phyloP scores from a whole-genome alignment of 92 coral and sea anemone species.

The Bergia puertoricense region DNA sequence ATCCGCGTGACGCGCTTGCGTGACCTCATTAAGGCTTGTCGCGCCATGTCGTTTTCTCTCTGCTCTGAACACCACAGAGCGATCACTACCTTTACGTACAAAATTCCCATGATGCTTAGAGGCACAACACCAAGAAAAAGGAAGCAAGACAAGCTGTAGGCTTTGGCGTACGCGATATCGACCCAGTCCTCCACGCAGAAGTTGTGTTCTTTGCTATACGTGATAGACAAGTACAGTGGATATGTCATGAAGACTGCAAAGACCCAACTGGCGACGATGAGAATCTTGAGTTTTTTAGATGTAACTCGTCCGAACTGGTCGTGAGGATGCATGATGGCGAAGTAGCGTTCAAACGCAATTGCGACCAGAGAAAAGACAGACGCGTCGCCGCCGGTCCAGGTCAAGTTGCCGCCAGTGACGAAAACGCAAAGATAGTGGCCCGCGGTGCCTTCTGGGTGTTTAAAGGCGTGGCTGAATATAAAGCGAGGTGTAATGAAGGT shows the following conservation, averaged over 20 bases:
- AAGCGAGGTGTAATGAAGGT: slow-evolving; percentile 38
- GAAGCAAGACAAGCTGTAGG: slow-evolving; percentile 41
- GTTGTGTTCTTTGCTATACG: slow-evolving; percentile 20
- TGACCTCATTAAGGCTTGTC: slow-evolving; percentile 53
- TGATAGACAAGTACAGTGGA: slow-evolving; percentile 27
- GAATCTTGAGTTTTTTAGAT: slow-evolving; percentile 3
- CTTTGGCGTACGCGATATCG: slow-evolving; percentile 38
- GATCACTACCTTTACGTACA: slow-evolving; percentile 13
- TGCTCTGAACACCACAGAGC: slow-evolving; percentile 12
- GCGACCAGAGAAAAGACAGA: slow-evolving; percentile 38
- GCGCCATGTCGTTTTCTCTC: slow-evolving; percentile 11
- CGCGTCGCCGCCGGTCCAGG: slow-evolving; percentile 48
- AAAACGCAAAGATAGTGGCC: slow-evolving; percentile 36
- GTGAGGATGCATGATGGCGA: slow-evolving; percentile 38
- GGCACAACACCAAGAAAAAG: slow-evolving; percentile 35
- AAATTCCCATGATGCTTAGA: slow-evolving; percentile 28
- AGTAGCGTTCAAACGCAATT: slow-evolving; percentile 40
- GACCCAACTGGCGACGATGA: slow-evolving; percentile 27
- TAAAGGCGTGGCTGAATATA: slow-evolving; percentile 42
- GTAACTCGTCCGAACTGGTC: slow-evolving; percentile 6
- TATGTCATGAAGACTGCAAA: slow-evolving; percentile 39
- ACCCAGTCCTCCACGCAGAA: slow-evolving; percentile 41
- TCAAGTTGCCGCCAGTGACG: slow-evolving; percentile 37
- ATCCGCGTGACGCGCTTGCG: slow-evolving; percentile 72
- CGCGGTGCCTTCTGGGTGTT: slow-evolving; percentile 35